Percentiles rank a stretch among this genome's conserved stretches.
Conservation (phyloP, 2,888 invertebrate genomes). For the Lobophora halterata region DNA sequence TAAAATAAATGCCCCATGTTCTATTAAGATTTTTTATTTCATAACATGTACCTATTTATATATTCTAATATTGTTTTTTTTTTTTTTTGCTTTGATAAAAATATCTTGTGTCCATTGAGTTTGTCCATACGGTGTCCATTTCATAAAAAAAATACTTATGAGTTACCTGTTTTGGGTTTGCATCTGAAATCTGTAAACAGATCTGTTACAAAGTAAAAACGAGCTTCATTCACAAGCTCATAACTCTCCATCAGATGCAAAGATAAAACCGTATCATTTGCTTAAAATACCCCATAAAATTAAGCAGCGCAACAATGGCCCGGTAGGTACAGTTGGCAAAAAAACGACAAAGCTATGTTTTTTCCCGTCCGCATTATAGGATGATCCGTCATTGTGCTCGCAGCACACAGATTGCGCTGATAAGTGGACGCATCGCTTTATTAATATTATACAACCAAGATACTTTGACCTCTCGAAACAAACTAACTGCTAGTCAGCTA, state of each 20-base stretch:
- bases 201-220: slow-evolving; percentile 35
- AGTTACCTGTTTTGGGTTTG: slow-evolving; percentile 6
- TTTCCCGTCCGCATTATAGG: slow-evolving; percentile 72
- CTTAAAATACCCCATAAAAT: slow-evolving; percentile 78
- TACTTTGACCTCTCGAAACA: slow-evolving; percentile 40
- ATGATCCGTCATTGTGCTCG: slow-evolving; percentile 75
- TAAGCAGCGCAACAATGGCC: slow-evolving; percentile 71
- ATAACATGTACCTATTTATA: too few species aligned
- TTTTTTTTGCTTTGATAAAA: too few species aligned
- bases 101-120: too few species aligned
- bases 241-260: slow-evolving; percentile 56
- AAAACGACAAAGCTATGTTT: slow-evolving; percentile 50
- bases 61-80: too few species aligned
- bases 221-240: slow-evolving; percentile 39
- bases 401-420: slow-evolving; percentile 70
- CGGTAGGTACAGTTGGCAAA: slow-evolving; percentile 61
- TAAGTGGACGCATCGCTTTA: slow-evolving; percentile 71
- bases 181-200: slow-evolving; percentile 32
- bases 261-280: slow-evolving; percentile 79
- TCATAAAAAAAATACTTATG: too few species aligned
- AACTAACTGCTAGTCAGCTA: slow-evolving; percentile 7
- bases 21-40: too few species aligned
- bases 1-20: too few species aligned
- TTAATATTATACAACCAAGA: slow-evolving; percentile 61
- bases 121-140: too few species aligned